These are phyloP conservation scores for Pomacea maculata DNA, from an alignment of 1,140 invertebrate species.

Conservation along the genomic window DNA sequence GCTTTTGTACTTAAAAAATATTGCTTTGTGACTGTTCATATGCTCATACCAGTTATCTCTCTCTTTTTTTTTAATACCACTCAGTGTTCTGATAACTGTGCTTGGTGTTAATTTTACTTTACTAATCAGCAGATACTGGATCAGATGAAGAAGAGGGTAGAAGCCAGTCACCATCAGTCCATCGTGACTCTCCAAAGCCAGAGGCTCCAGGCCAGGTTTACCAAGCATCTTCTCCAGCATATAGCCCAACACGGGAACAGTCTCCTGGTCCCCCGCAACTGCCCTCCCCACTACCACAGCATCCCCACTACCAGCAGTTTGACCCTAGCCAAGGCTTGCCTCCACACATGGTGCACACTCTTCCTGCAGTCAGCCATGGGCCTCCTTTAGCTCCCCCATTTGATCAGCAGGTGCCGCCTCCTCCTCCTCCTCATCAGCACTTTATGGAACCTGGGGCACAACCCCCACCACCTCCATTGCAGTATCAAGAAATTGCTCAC, in stretches of 20 bases:
- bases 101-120: too few relatives aligned
- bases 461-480: constrained; percentile 23
- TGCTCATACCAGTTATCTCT: too few relatives aligned
- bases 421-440: constrained; percentile 31
- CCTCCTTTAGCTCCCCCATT: constrained; percentile 12
- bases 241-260: constrained; percentile 13
- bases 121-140: constrained; percentile 20
- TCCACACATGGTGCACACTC: constrained; percentile 14
- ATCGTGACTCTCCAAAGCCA: constrained; percentile 22
- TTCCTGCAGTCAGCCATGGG: constrained; percentile 6
- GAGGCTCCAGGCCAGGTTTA: constrained; percentile 19
- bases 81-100: too few relatives aligned
- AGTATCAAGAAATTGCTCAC: constrained; percentile 23
- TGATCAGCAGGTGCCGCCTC: constrained; percentile 20
- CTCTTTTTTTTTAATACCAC: too few relatives aligned
- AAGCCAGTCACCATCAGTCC: constrained; percentile 17
- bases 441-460: constrained; percentile 19
- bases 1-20: too few relatives aligned
- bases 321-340: not conserved
- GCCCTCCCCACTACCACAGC: constrained; percentile 21
- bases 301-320: constrained; percentile 9
- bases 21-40: too few relatives aligned
- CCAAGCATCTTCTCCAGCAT: constrained; percentile 1
- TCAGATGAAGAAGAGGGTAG: constrained; percentile 42
- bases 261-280: not conserved